Conservation (phyloP, 2,113 vertebrate genomes). For the Actenoides hombroni region DNA sequence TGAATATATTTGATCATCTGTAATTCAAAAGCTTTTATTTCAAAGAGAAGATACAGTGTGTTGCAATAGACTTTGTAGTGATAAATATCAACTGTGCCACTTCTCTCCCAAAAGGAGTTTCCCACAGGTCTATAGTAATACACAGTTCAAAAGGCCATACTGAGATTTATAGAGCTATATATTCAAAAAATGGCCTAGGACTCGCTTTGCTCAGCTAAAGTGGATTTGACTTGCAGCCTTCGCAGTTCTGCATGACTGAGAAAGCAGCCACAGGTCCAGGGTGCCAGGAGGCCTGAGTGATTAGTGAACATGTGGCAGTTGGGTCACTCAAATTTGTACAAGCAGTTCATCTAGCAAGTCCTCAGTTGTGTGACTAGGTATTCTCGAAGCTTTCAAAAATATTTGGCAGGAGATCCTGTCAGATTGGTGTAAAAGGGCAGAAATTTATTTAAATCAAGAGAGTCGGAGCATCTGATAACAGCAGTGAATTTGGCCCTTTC, state of each 20-base stretch:
- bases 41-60: conserved; percentile 48
- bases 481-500: neutral
- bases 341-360: neutral
- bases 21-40: conserved; percentile 63
- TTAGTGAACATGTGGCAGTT: neutral
- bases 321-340: neutral
- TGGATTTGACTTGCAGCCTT: neutral
- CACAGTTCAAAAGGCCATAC: conserved; percentile 57
- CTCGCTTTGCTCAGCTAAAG: neutral
- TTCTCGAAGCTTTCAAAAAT: neutral
- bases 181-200: neutral
- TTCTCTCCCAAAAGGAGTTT: conserved; percentile 67
- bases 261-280: neutral
- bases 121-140: conserved; percentile 53
- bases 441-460: neutral
- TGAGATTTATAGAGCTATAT: conserved; percentile 46
- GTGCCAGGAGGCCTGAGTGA: neutral
- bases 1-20: conserved; percentile 62
- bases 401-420: neutral
- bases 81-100: conserved; percentile 62
- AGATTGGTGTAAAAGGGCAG: neutral
- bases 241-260: neutral
- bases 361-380: neutral
- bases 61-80: conserved; percentile 59
- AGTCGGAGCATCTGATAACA: neutral